A percentile compares a stretch with the other conserved stretches of the same genome.
Evolutionary conservation across 2,888 invertebrate species (phyloP).

Genomic region (Coelinius sp.): DNA sequence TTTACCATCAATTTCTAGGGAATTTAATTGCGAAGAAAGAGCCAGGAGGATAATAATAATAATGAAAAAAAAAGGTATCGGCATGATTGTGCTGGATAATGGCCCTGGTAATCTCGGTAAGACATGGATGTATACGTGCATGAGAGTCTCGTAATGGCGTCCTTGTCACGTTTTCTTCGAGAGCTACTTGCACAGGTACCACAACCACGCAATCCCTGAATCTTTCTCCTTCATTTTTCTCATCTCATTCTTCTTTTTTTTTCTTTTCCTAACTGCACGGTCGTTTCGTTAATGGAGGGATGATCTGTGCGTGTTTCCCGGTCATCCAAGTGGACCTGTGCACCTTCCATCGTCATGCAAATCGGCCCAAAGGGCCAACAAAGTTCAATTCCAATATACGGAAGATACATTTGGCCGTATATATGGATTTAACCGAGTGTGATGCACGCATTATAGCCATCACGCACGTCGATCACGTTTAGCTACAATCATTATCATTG

Average conservation of each 20-base stretch:
- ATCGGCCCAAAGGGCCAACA: conserved; percentile 40
- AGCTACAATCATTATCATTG: conserved; percentile 64
- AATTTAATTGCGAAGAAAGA: not conserved
- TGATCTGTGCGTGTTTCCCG: conserved; percentile 31
- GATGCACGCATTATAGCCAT: conserved; percentile 33
- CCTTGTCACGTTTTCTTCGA: conserved; percentile 24
- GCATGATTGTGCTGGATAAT: not conserved
- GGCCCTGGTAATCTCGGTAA: not conserved
- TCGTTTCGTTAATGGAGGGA: conserved; percentile 6
- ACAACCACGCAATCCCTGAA: conserved; percentile 5
- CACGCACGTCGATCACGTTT: conserved; percentile 65
- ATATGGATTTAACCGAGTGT: no score
- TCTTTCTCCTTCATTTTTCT: not conserved
- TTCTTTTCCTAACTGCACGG: conserved; percentile 1
- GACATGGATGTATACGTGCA: not conserved
- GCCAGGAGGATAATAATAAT: not conserved
- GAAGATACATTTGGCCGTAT: not conserved
- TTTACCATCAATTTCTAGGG: not conserved
- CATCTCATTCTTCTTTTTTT: not conserved
- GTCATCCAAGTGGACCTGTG: conserved; percentile 13
- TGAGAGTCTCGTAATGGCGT: conserved; percentile 3
- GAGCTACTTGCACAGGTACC: conserved; percentile 18
- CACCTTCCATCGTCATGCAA: conserved; percentile 39
- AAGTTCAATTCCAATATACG: conserved; percentile 22
- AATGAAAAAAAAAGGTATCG: conserved; percentile 3